Conservation (phyloP, 2,888 invertebrate genomes). For the Drosophila histrio region DNA sequence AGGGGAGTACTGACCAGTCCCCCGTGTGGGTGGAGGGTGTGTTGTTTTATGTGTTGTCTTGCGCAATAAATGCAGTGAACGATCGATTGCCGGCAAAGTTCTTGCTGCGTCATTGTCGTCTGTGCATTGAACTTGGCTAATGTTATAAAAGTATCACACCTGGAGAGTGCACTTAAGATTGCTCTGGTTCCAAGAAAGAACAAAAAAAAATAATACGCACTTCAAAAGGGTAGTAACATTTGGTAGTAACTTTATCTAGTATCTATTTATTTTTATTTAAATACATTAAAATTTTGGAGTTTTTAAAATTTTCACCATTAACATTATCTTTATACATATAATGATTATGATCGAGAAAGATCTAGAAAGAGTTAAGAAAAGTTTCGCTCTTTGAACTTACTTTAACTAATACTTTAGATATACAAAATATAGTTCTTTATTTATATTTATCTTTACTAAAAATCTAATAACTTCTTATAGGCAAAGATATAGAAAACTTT, state of each 20-base stretch:
- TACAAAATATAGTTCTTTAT: too few species aligned
- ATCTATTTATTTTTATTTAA: neutral
- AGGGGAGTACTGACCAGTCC: conserved; percentile 3
- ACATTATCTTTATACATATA: too few species aligned
- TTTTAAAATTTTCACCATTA: too few species aligned
- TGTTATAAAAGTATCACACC: conserved; percentile 2
- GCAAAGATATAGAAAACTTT: neutral
- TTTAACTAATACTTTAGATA: too few species aligned
- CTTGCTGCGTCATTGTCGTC: conserved; percentile 61
- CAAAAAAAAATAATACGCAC: neutral
- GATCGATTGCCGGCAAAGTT: conserved; percentile 46
- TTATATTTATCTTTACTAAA: neutral
- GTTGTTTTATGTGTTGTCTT: conserved; percentile 25
- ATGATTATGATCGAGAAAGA: too few species aligned
- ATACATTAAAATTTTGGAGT: too few species aligned
- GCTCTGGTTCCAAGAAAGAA: neutral
- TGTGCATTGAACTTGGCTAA: conserved; percentile 68
- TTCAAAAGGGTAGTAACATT: neutral
- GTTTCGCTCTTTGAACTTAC: too few species aligned
- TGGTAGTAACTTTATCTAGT: neutral
- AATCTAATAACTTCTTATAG: too few species aligned
- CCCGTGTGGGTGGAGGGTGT: conserved; percentile 8
- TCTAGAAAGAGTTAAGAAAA: too few species aligned
- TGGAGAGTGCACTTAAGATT: conserved; percentile 3
- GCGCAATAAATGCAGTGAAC: conserved; percentile 63